Base-by-base conservation (phyloP, 2,888 invertebrate genomes). In the Horisme vitalbata region DNA sequence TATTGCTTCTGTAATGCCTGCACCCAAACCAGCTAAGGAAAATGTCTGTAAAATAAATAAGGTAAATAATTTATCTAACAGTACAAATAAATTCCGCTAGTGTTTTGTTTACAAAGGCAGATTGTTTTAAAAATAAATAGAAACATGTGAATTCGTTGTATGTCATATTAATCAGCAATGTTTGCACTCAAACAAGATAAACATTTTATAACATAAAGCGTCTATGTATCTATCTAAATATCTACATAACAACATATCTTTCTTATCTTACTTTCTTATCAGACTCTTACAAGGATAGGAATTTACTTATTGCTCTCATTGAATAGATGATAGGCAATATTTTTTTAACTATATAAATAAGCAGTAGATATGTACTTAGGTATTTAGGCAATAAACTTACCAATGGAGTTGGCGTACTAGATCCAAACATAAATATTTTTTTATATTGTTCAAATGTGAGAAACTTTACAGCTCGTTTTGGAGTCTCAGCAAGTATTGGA, bases 381-480 rank as follows among this genome's bases (percentile, higher is more conserved):
- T n/a, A n/a, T n/a, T n/a, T n/a, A n/a, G n/a, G n/a, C n/a, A 18
- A 4, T 1, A 18, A 10, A 48, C 52, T 51, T 51, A 95, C 95
- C 91, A 95, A 68, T 58, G 96, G 95, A 35, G 95, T 95, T 10
- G 96, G 94, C 48, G 92, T 85, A 48, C 91, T 90, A 23, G 94
- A 92, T 37, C 95, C 95, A 81, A 96, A 96, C 81, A 95, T 88
- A 76, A 97, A 97, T 59, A 96, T 78, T 62, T 93, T 92, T 86
- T 98, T 97, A 70, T 96, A 97, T 77, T 97, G 97, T 82, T 98
- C 98, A 87, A 98, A 98, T 15, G 96, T 95, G 66, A 97, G 93
- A 83, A 98, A 98, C 91, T 98, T 98, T 8, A 96, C 95, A 9
- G 98, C 98, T 69, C 98, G 83, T 81, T 98, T 98, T 1, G 98